Conservation (phyloP, 2,113 vertebrate species). For the Myocastor coypus region DNA sequence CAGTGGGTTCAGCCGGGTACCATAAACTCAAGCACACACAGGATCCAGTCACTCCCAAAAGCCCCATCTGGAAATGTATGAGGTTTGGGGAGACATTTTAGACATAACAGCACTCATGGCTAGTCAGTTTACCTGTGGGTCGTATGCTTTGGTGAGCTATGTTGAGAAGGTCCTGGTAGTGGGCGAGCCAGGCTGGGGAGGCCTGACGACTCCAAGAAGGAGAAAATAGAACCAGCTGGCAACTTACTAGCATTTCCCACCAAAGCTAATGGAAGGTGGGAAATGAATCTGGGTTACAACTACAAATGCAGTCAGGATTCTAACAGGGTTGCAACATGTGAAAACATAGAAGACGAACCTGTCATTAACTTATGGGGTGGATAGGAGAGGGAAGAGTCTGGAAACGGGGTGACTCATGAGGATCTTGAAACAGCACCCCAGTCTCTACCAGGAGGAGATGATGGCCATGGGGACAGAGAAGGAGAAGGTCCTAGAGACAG, state of each 20-base stretch:
- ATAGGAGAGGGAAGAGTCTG: not conserved
- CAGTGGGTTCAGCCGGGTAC: not conserved
- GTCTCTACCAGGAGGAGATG: not conserved
- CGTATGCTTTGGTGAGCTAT: not conserved
- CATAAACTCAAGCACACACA: not conserved
- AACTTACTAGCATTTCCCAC: not conserved
- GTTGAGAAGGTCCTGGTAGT: not conserved
- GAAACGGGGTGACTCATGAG: not conserved
- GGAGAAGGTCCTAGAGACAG: not conserved
- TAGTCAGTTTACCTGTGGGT: not conserved
- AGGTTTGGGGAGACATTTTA: not conserved
- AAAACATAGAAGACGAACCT: not conserved
- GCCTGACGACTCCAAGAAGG: not conserved
- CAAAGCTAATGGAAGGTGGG: not conserved
- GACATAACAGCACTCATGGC: not conserved
- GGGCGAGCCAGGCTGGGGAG: not conserved
- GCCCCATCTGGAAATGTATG: not conserved
- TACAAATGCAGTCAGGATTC: not conserved
- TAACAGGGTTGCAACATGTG: not conserved
- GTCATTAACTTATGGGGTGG: not conserved
- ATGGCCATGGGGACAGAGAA: not conserved
- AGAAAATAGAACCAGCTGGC: not conserved
- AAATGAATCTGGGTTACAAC: not conserved
- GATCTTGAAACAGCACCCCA: not conserved
- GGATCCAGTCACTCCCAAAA: not conserved